Evolutionary conservation across 2,113 vertebrate genomes (phyloP), one percentile per base, ranked within the genome.

Genomic region (Beaufortia kweichowensis): DNA sequence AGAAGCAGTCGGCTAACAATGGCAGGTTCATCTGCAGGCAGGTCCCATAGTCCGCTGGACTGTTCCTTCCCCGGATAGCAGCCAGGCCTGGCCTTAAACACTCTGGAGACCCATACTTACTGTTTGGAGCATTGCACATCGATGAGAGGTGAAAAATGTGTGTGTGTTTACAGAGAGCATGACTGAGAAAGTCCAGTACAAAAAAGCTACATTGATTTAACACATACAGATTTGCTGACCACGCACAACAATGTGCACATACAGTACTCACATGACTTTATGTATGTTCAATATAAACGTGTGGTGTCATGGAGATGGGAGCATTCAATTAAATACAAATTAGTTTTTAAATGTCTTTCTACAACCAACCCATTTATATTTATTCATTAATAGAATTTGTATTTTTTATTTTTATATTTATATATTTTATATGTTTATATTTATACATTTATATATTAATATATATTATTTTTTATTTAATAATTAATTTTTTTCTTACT

Each of bases 41-140:
- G 7, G 62, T 71, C 46, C 35, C 23, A 62, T 56, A 33, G 56
- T 73, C 72, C 28, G 67, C 43, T 53, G 65, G 71, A 83, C 72
- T 75, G 23, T 23, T n/a, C 21, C 39, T 41, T 63, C 69, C 29
- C 64, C 48, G 11, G 59, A 33, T 78, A 71, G 43, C 71, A 62
- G 56, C 11, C 77, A 56, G 43, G 43, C 23, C 66, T 76, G 77
- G 78, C 79, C 79, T 67, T 61, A 76, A 68, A 68, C 76, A 62
- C 67, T 67, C 61, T 29, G 4, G 70, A 83, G 70, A 55, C 28
- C n/a, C 28, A 56, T 15, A 67, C 41, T 46, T 50, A 66, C 41
- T 43, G 61, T 48, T 14, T 15, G 14, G 56, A 75, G 33, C 50
- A 78, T 74, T 53, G 29, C 59, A 79, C 53, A 35, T 76, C 55